phyloP scores from a whole-genome alignment of 2,113 vertebrate species.

The Dipodomys stephensi region DNA sequence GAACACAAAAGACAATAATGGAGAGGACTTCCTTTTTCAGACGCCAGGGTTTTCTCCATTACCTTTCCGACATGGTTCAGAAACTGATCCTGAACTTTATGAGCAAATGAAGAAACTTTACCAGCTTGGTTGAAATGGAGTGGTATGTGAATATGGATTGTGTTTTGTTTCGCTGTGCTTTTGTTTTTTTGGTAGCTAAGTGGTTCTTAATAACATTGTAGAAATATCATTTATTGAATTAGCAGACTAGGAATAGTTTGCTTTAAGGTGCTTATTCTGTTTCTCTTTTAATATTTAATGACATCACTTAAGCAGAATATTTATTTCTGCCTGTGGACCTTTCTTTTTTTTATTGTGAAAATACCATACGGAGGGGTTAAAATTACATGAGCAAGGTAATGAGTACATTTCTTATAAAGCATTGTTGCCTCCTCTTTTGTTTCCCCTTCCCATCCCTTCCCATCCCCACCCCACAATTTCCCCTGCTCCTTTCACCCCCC shows the following conservation, averaged over 20 bases:
- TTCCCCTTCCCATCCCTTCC: too few species aligned
- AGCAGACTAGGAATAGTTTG: background rate
- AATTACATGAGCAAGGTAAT: too few species aligned
- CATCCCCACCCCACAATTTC: too few species aligned
- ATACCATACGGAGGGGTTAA: too few species aligned
- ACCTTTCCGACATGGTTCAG: conserved; percentile 11
- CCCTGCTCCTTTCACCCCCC: too few species aligned
- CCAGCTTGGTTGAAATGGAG: conserved; percentile 21
- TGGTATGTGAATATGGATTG: background rate
- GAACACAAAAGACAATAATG: background rate
- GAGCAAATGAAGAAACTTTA: conserved; percentile 13
- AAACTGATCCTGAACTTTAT: conserved; percentile 31
- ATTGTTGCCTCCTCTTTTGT: too few species aligned
- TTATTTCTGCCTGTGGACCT: background rate
- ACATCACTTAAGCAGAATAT: conserved; percentile 46
- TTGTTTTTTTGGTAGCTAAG: background rate
- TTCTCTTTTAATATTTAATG: conserved; percentile 39
- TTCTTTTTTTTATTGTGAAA: background rate
- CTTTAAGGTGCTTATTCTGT: conserved; percentile 27
- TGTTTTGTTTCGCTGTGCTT: background rate
- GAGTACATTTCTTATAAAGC: too few species aligned
- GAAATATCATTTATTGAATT: conserved; percentile 56
- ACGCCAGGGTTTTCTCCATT: conserved; percentile 13
- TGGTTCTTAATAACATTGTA: conserved; percentile 29
- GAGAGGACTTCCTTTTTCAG: background rate